These are phyloP conservation scores for Holacanthus passer DNA, from an alignment of 2,113 vertebrate species.

Conservation along the genomic window DNA sequence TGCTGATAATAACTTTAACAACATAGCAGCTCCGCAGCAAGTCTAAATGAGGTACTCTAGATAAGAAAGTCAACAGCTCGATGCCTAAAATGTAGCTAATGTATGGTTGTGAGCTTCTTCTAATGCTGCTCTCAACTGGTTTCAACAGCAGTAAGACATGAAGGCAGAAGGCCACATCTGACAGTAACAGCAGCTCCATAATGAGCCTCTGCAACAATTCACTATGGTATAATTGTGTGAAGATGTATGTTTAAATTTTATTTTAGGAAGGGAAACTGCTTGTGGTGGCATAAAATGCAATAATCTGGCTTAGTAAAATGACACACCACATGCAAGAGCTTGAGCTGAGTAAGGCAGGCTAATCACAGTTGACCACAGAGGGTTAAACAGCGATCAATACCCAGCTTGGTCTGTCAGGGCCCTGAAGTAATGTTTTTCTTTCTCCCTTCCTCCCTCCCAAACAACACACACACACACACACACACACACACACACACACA, in stretches of 20 bases:
- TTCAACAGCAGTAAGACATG: not conserved
- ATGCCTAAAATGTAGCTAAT: not conserved
- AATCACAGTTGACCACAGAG: not conserved
- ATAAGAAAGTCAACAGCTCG: not conserved
- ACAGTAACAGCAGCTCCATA: not conserved
- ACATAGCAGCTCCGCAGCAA: constrained; percentile 10
- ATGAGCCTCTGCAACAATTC: not conserved
- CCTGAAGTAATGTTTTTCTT: not conserved
- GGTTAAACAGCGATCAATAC: not conserved
- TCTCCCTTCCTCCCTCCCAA: not conserved
- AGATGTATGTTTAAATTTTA: not conserved
- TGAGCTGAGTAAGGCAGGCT: not conserved
- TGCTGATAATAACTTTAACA: constrained; percentile 29
- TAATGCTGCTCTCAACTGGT: not conserved
- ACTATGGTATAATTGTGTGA: not conserved
- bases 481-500: too few species aligned
- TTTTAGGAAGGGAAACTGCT: not conserved
- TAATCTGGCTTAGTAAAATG: not conserved
- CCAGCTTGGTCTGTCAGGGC: not conserved
- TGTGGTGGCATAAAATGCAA: not conserved
- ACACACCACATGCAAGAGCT: constrained; percentile 8
- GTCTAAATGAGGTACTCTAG: constrained; percentile 3
- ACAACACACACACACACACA: constrained; percentile 4
- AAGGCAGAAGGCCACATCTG: not conserved
- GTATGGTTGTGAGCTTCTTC: not conserved